Conservation (phyloP, 2,888 invertebrate species). For the Pollenia angustigena region DNA sequence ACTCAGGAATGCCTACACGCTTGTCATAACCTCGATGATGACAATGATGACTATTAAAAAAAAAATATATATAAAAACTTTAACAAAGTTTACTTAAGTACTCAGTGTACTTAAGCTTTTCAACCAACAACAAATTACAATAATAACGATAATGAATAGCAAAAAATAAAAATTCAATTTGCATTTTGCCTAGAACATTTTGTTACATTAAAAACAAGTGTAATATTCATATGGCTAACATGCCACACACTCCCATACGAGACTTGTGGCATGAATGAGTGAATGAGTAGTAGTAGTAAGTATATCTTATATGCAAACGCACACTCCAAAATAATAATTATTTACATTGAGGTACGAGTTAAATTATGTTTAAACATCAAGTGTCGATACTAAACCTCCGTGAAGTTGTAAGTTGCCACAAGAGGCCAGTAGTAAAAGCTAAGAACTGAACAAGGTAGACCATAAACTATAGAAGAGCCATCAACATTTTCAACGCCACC, state of each 20-base stretch:
- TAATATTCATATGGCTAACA: slow-evolving; percentile 52
- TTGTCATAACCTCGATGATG: slow-evolving; percentile 44
- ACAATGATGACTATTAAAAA: slow-evolving; percentile 40
- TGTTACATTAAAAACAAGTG: slow-evolving; percentile 63
- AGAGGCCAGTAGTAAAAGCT: slow-evolving; percentile 23
- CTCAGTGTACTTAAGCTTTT: slow-evolving; percentile 12
- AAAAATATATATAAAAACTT: background rate
- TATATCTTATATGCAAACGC: slow-evolving; percentile 18
- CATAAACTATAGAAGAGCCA: slow-evolving; percentile 49
- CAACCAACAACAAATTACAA: slow-evolving; percentile 30
- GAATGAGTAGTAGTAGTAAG: background rate
- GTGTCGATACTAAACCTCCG: slow-evolving; percentile 24
- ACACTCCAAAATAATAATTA: slow-evolving; percentile 60
- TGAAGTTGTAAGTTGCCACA: slow-evolving; percentile 30
- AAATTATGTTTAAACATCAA: slow-evolving; percentile 59
- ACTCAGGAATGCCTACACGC: slow-evolving; percentile 51
- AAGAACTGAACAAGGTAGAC: slow-evolving; percentile 11
- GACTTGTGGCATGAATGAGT: slow-evolving; percentile 4
- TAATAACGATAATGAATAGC: slow-evolving; percentile 40
- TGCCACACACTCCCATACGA: slow-evolving; percentile 56
- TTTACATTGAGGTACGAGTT: slow-evolving; percentile 45
- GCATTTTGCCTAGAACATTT: slow-evolving; percentile 56
- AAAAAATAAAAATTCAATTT: slow-evolving; percentile 53
- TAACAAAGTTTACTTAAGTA: background rate
- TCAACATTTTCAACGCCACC: slow-evolving; percentile 69